These are phyloP conservation scores for Eupeodes corollae DNA, from an alignment of 1,140 invertebrate genomes.

Conservation along the genomic window DNA sequence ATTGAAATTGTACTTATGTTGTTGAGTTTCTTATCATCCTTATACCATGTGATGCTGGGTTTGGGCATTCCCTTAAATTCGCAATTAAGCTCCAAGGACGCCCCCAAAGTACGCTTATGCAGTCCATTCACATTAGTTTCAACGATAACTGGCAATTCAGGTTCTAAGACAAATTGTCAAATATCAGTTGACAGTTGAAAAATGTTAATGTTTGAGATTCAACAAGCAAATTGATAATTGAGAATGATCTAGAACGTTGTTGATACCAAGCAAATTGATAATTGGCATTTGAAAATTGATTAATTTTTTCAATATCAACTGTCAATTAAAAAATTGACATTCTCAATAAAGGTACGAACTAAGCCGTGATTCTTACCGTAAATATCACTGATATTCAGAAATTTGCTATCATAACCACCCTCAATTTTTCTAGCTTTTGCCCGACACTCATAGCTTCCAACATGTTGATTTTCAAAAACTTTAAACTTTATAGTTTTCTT, in stretches of 20 bases:
- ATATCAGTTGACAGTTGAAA: too few species aligned
- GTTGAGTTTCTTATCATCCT: constrained; percentile 23
- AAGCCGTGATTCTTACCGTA: constrained; percentile 12
- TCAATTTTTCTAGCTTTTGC: constrained; percentile 14
- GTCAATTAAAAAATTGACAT: too few species aligned
- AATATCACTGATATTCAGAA: constrained; percentile 19
- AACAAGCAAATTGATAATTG: too few species aligned
- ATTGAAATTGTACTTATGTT: constrained; percentile 32
- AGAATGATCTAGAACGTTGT: too few species aligned
- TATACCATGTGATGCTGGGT: constrained; percentile 39
- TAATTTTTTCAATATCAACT: too few species aligned
- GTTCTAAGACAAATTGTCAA: constrained; percentile 11
- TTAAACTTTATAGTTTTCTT: constrained; percentile 19
- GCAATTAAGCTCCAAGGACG: constrained; percentile 34
- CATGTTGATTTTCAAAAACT: constrained; percentile 16
- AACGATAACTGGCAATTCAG: constrained; percentile 20
- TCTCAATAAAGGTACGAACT: too few species aligned
- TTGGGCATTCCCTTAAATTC: constrained; percentile 36
- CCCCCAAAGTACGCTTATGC: constrained; percentile 29
- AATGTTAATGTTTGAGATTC: too few species aligned
- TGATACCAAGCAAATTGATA: too few species aligned
- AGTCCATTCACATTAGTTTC: constrained; percentile 23
- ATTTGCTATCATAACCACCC: constrained; percentile 12
- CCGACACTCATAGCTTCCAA: constrained; percentile 29
- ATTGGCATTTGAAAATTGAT: too few species aligned